Base-by-base conservation (phyloP, 2,113 vertebrate genomes). In the Indri indri region DNA sequence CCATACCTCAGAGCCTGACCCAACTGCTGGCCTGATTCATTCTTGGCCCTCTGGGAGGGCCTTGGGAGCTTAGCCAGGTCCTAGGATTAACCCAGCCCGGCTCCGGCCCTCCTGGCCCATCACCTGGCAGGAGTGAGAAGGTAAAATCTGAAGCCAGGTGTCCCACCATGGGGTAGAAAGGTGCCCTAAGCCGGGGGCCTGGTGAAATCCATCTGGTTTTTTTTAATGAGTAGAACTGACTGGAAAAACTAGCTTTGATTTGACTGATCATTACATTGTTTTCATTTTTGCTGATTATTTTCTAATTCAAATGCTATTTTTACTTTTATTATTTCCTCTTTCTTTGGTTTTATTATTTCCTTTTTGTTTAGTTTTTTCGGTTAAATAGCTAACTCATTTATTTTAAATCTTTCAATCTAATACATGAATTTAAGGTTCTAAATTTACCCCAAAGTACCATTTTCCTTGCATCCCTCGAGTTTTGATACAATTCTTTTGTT, bases 71-170 rank as follows among this genome's bases (percentile, higher is more conserved):
- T 66, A 97, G 84, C 97, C 97, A 98, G 95, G 91, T 81, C 52
- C 96, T 91, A 68, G 97, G 95, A 88, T 98, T 96, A 73, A 95
- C 76, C 92, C 97, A 98, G 90, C 97, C 94, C 0, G 96, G 87
- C 37, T 98, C 97, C 14, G 90, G 70, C 86, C 96, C 97, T 42
- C 93, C 97, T 0, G 96, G 52, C 79, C 96, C 95, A 17, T 97
- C 97, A 20, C 94, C 97, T 61, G 50, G 50, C 50, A 50, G 50
- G 50, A 50, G 50, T 13, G 50, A 50, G 50, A 13, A 50, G 50
- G 50, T 50, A 50, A 50, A 50, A 50, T 50, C 50, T 50, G 50
- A 50, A 50, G 50, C 50, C 50, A 50, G 50, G 50, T 50, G 50
- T 54, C 52, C 52, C 5, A 2, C 52, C 52, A 54, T 18, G 17